These are phyloP conservation scores for Natrix natrix DNA, from an alignment of 2,797 vertebrate genomes.

Conservation along the genomic window DNA sequence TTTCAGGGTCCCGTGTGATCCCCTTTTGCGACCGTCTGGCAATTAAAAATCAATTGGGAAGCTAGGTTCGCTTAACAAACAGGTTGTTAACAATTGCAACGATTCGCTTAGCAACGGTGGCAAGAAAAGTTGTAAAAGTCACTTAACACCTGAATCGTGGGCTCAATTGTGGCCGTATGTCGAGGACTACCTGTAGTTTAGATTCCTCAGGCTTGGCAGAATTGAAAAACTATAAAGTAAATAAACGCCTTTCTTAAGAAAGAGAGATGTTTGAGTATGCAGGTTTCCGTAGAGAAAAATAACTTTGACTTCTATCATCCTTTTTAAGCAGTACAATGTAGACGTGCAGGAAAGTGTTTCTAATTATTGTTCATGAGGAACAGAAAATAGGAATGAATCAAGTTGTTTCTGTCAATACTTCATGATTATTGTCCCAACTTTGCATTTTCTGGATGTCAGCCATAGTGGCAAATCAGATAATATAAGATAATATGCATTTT, in stretches of 20 bases:
- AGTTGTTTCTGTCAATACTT: not conserved
- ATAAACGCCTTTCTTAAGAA: not conserved
- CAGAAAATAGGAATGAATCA: conserved; percentile 9
- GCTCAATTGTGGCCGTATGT: not conserved
- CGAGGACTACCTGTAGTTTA: not conserved
- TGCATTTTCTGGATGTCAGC: not conserved
- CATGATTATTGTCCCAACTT: not conserved
- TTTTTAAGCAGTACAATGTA: conserved; percentile 7
- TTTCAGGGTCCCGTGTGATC: too few relatives aligned
- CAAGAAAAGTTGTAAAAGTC: too few relatives aligned
- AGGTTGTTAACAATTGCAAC: not conserved
- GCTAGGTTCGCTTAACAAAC: too few relatives aligned
- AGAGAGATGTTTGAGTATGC: not conserved
- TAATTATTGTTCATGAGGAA: conserved; percentile 3
- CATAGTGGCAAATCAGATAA: conserved; percentile 10
- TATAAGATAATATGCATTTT: conserved; percentile 11
- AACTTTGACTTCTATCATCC: not conserved
- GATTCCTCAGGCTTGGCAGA: not conserved
- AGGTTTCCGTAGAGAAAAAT: not conserved
- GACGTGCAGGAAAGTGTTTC: not conserved
- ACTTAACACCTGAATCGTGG: not conserved
- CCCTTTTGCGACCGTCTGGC: too few relatives aligned
- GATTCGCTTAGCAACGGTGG: not conserved
- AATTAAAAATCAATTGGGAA: not conserved
- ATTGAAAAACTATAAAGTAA: not conserved